Conservation (phyloP, 2,797 vertebrate species). For the Sebastes hubbsi region DNA sequence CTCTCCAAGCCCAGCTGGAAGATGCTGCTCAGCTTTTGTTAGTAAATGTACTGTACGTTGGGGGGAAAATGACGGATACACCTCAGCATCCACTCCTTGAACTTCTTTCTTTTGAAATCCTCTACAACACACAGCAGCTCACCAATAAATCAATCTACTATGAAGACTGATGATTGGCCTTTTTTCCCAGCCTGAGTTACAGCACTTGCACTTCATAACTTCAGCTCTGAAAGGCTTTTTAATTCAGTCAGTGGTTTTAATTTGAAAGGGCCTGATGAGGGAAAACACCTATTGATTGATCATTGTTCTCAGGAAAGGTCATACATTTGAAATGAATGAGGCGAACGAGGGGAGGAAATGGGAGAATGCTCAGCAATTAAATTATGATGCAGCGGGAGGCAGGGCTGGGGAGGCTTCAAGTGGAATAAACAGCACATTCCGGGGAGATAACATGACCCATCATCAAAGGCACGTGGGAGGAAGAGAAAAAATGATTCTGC, state of each 20-base stretch:
- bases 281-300: conserved; percentile 80
- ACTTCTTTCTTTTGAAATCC: not conserved
- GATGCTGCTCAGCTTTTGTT: conserved; percentile 7
- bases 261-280: conserved; percentile 64
- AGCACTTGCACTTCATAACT: conserved; percentile 56
- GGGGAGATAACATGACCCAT: conserved; percentile 51
- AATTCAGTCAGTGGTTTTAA: conserved; percentile 63
- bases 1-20: conserved; percentile 43
- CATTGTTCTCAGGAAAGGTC: conserved; percentile 81
- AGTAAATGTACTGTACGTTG: conserved; percentile 15
- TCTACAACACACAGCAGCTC: not conserved
- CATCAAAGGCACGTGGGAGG: conserved; percentile 50
- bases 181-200: conserved; percentile 37
- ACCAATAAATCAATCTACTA: not conserved
- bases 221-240: conserved; percentile 42
- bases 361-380: conserved; percentile 63
- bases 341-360: conserved; percentile 29
- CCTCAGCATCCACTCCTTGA: not conserved
- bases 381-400: conserved; percentile 60
- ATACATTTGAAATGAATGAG: conserved; percentile 78
- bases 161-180: conserved; percentile 23
- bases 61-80: not conserved
- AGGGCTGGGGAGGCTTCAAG: conserved; percentile 31
- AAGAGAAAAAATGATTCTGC: conserved; percentile 52
- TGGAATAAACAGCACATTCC: conserved; percentile 60